These are phyloP conservation scores for Semnornis frantzii DNA, from an alignment of 2,113 vertebrate species.

Conservation along the genomic window DNA sequence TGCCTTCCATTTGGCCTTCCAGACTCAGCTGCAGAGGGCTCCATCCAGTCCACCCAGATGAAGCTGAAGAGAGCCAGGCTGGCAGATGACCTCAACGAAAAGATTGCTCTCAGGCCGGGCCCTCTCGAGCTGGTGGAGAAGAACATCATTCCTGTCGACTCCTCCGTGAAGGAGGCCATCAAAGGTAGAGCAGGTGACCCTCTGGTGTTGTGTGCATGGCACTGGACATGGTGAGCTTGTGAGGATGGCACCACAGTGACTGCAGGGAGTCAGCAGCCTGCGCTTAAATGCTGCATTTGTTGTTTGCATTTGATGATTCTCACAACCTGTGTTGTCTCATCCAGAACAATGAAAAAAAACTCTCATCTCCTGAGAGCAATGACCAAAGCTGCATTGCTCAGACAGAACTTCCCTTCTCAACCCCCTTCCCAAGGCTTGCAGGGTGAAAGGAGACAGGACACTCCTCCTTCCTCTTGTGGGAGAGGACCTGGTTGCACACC, in stretches of 20 bases:
- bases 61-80: conserved; percentile 91
- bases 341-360: not conserved
- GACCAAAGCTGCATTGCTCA: not conserved
- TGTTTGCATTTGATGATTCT: not conserved
- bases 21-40: conserved; percentile 83
- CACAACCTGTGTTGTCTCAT: not conserved
- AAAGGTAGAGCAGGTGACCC: conserved; percentile 79
- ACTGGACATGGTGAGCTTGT: not conserved
- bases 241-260: not conserved
- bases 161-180: conserved; percentile 84
- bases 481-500: not conserved
- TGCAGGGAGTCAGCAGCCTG: not conserved
- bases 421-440: not conserved
- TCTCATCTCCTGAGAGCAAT: not conserved
- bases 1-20: conserved; percentile 33
- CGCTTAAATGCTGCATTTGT: not conserved
- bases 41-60: conserved; percentile 85
- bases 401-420: not conserved
- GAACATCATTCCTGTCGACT: conserved; percentile 90
- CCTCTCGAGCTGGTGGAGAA: conserved; percentile 92
- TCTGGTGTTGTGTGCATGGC: not conserved
- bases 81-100: conserved; percentile 89
- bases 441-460: not conserved
- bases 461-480: not conserved
- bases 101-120: conserved; percentile 89